A percentile compares a stretch with the other conserved stretches of the same genome.
phyloP scores from a whole-genome alignment of 1,140 invertebrate genomes.

The Rhopalosiphum maidis region DNA sequence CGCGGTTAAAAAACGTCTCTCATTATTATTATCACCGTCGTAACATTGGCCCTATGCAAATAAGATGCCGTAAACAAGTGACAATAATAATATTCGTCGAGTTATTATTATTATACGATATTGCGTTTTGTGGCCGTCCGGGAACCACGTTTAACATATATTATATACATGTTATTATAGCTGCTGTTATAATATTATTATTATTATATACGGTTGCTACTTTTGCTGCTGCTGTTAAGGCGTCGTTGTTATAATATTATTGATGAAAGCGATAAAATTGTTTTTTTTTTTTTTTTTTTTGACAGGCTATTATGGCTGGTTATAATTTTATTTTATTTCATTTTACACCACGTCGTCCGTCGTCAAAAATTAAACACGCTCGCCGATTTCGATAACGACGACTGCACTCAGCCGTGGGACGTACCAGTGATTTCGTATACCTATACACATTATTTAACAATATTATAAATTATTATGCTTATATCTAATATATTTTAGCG shows the following conservation, averaged over 20 bases:
- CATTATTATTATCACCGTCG: neutral
- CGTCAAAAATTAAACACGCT: neutral
- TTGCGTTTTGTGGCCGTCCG: neutral
- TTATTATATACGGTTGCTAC: neutral
- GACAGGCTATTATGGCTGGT: neutral
- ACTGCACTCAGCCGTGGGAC: neutral
- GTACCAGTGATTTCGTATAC: neutral
- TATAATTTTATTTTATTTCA: neutral
- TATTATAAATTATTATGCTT: neutral
- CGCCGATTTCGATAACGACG: neutral
- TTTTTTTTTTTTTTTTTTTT: neutral
- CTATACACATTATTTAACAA: neutral
- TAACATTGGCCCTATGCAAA: slow-evolving; percentile 40
- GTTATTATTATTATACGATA: slow-evolving; percentile 37
- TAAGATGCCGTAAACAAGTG: slow-evolving; percentile 53
- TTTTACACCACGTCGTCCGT: neutral
- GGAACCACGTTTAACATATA: neutral
- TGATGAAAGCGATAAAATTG: slow-evolving; percentile 39
- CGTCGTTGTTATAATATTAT: slow-evolving; percentile 22
- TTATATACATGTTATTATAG: slow-evolving; percentile 1
- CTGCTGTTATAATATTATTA: neutral
- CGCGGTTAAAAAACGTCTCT: neutral
- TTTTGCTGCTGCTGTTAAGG: slow-evolving; percentile 2
- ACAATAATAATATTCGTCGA: slow-evolving; percentile 46
- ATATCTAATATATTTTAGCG: neutral